Evolutionary conservation across 2,888 invertebrate genomes (phyloP).

Genomic region (Drosophila maculinotata): DNA sequence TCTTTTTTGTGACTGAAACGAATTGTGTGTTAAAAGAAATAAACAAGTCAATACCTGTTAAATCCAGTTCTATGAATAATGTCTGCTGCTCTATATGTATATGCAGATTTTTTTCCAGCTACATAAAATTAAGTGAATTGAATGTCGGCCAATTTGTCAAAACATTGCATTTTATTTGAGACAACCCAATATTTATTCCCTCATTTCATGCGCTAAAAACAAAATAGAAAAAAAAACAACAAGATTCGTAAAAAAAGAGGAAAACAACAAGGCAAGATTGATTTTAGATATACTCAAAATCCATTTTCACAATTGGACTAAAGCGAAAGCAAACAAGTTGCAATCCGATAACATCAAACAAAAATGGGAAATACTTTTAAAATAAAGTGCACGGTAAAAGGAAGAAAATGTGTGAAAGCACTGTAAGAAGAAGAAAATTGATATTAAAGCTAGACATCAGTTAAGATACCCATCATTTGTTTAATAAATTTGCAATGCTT

Average conservation of each 20-base stretch:
- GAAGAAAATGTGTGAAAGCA: neutral
- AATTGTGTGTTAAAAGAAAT: constrained; percentile 6
- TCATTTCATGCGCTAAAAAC: neutral
- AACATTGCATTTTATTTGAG: neutral
- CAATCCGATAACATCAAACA: constrained; percentile 13
- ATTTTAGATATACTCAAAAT: constrained; percentile 13
- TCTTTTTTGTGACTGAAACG: neutral
- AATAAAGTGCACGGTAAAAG: neutral
- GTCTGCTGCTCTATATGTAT: too few species aligned
- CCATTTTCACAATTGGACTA: constrained; percentile 4
- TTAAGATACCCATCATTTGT: neutral
- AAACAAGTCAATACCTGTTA: too few species aligned
- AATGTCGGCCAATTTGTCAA: too few species aligned
- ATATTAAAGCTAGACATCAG: neutral
- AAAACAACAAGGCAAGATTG: constrained; percentile 3
- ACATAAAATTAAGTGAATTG: too few species aligned
- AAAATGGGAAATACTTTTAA: constrained; percentile 6
- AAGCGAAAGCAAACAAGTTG: constrained; percentile 16
- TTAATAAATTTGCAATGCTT: neutral
- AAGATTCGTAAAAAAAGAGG: neutral
- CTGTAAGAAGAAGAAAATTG: neutral
- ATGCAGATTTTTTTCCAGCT: too few species aligned
- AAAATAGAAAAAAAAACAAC: too few species aligned
- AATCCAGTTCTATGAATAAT: too few species aligned
- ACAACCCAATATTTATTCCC: neutral